A percentile compares a stretch with the other conserved stretches of the same genome.
Evolutionary conservation across 2,888 invertebrate genomes (phyloP).

Genomic region (Drosophila suboccidentalis): DNA sequence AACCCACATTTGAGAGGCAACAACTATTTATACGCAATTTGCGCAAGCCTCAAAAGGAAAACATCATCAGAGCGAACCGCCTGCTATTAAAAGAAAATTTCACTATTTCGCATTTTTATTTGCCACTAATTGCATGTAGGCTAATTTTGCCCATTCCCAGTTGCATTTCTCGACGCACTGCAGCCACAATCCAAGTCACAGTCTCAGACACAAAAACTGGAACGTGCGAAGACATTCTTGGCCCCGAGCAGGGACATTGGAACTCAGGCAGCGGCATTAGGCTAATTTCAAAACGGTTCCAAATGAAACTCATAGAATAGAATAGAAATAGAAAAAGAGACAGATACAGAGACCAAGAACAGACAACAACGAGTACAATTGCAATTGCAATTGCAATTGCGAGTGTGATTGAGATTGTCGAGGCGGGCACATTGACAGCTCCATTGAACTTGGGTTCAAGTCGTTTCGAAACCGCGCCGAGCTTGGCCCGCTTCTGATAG

Average conservation of each 20-base stretch:
- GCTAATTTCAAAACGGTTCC: slow-evolving; percentile 24
- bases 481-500: slow-evolving; percentile 58
- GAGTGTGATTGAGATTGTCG: slow-evolving; percentile 25
- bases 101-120: slow-evolving; percentile 31
- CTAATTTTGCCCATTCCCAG: slow-evolving; percentile 63
- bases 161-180: slow-evolving; percentile 51
- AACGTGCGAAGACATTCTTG: slow-evolving; percentile 62
- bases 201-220: slow-evolving; percentile 46
- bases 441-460: slow-evolving; percentile 77
- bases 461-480: slow-evolving; percentile 29
- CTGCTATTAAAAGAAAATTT: slow-evolving; percentile 64
- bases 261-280: slow-evolving; percentile 8
- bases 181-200: slow-evolving; percentile 8
- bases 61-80: slow-evolving; percentile 24
- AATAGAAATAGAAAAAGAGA: slow-evolving; percentile 1
- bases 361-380: slow-evolving; percentile 10
- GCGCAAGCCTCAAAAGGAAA: slow-evolving; percentile 44
- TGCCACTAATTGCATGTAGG: slow-evolving; percentile 68
- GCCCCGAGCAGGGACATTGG: slow-evolving; percentile 20
- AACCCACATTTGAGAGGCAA: slow-evolving; percentile 59
- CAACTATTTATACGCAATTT: slow-evolving; percentile 60
- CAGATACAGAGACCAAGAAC: slow-evolving; percentile 1
- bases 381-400: slow-evolving; percentile 15
- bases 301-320: slow-evolving; percentile 10
- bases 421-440: slow-evolving; percentile 51